phyloP scores from a whole-genome alignment of 2,888 invertebrate species.

The Asteroscopus sphinx region DNA sequence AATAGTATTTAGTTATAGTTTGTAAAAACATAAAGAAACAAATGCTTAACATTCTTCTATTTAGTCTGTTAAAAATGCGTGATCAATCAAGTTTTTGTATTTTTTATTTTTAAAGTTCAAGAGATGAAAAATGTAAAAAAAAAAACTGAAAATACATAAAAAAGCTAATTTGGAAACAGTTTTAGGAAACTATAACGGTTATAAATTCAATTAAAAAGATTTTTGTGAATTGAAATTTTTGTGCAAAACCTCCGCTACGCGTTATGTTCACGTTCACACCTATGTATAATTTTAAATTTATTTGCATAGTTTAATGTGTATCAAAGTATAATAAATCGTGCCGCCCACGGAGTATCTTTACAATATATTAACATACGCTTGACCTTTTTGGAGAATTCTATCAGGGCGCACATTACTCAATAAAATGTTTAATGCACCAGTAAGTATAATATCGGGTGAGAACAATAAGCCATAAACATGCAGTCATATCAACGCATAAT shows the following conservation, averaged over 20 bases:
- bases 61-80: too few species aligned
- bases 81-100: too few species aligned
- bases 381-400: conserved; percentile 75
- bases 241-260: conserved; percentile 3
- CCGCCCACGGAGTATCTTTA: conserved; percentile 58
- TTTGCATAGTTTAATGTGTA: conserved; percentile 52
- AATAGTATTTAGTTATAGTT: too few species aligned
- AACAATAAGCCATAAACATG: conserved; percentile 87
- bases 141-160: too few species aligned
- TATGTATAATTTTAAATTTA: conserved; percentile 42
- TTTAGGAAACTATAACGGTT: too few species aligned
- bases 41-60: too few species aligned
- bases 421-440: conserved; percentile 80
- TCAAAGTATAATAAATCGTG: conserved; percentile 49
- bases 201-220: too few species aligned
- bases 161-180: too few species aligned
- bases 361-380: conserved; percentile 65
- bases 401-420: conserved; percentile 72
- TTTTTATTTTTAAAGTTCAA: too few species aligned
- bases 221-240: too few species aligned
- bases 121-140: too few species aligned
- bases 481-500: conserved; percentile 82
- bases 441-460: conserved; percentile 77
- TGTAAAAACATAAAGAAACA: too few species aligned
- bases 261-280: conserved; percentile 37